phyloP scores from a whole-genome alignment of 2,797 vertebrate species.

The Coranthus polyacanthus region DNA sequence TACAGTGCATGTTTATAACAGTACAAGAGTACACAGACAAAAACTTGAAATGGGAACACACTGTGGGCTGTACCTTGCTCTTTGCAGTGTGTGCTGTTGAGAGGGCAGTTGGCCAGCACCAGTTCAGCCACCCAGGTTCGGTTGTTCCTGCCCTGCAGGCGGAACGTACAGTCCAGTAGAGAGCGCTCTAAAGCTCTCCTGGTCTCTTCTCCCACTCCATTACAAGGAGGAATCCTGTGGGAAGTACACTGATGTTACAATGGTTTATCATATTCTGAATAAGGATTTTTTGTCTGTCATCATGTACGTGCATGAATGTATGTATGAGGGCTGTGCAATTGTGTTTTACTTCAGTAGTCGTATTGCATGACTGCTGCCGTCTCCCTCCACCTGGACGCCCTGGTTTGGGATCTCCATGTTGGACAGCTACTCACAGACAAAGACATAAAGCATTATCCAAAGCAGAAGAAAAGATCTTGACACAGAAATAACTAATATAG shows the following conservation, averaged over 20 bases:
- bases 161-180: constrained; percentile 97
- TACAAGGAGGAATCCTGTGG: constrained; percentile 93
- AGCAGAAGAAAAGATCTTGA: background rate
- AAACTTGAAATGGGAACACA: too few relatives aligned
- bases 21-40: background rate
- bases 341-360: constrained; percentile 91
- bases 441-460: constrained; percentile 13
- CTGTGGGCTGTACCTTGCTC: constrained; percentile 90
- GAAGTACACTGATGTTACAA: background rate
- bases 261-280: background rate
- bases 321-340: background rate
- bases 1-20: background rate
- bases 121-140: constrained; percentile 98
- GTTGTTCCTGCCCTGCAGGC: constrained; percentile 98
- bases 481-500: too few relatives aligned
- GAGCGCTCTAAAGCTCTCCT: constrained; percentile 94
- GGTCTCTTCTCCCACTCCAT: constrained; percentile 93
- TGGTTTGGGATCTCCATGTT: constrained; percentile 98
- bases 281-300: background rate
- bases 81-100: constrained; percentile 94
- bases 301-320: background rate
- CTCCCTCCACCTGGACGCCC: constrained; percentile 97
- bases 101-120: constrained; percentile 95
- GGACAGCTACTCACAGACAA: constrained; percentile 83
- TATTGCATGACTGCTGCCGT: constrained; percentile 96